Evolutionary conservation across 2,797 vertebrate species (phyloP), one percentile per base, ranked within the genome.

Genomic region (Cynodonichthys magdalenae): DNA sequence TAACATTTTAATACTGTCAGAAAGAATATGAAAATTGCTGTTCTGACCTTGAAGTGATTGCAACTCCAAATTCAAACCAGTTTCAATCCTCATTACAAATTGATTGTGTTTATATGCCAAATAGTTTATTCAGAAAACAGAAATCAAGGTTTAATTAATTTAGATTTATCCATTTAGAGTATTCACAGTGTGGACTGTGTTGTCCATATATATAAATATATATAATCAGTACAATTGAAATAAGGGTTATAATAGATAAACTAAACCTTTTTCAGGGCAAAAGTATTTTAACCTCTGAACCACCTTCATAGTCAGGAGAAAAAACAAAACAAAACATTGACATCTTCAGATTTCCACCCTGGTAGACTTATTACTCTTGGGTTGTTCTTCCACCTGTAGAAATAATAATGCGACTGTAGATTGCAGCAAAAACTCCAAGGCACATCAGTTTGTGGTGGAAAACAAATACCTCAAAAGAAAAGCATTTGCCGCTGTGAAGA

Each of bases 311-410:
- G 39, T 1, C 11, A 60, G 0, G 69, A 63, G 24, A 28, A 36
- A 66, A 3, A 15, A 28, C 19, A 7, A 56, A 63, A 9, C 11
- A 34, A 44, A 71, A 64, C 9, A 27, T 29, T 66, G 10, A 12
- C 4, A 36, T 11, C 3, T 18, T 90, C 71, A 92, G 0, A 85
- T 85, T 82, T 91, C 91, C 59, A 18, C 18, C 72, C 75, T 79
- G 44, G 51, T 59, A 1, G 24, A 27, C 8, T 76, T 59, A 7
- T 64, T 49, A 1, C 45, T 28, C 54, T 60, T 75, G 61, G 60
- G 53, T 45, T 53, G 34, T 66, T 76, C 66, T 15, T 78, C 70
- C 19, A 63, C 61, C 90, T 91, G 80, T 72, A 12, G 39, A 73
- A 63, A 59, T 11, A 74, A 81, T 27, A 2, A 61, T 0, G 14